Conservation (phyloP, 2,888 invertebrate species). For the Halictus ligatus region DNA sequence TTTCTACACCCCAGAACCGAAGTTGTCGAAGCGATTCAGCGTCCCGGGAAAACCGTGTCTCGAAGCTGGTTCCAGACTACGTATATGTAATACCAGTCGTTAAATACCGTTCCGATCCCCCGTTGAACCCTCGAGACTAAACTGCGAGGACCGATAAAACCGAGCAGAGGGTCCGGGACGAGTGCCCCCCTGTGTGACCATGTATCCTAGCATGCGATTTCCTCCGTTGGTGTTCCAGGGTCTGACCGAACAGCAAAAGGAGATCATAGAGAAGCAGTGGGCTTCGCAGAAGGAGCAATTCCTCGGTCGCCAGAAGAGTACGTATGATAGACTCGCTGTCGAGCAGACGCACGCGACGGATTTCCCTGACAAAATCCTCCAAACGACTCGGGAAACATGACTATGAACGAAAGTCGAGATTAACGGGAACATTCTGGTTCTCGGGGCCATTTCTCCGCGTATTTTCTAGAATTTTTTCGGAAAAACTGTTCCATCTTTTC, state of each 20-base stretch:
- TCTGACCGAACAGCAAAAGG: slow-evolving; percentile 93
- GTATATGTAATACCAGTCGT: not conserved
- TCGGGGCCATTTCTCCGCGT: no score
- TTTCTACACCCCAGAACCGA: not conserved
- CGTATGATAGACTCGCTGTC: slow-evolving; percentile 82
- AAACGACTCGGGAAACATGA: no score
- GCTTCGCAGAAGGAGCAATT: slow-evolving; percentile 94
- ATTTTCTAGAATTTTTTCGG: no score
- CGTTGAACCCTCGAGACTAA: slow-evolving; percentile 18
- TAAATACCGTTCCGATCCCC: slow-evolving; percentile 21
- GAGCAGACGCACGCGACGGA: slow-evolving; percentile 34
- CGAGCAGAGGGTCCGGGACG: slow-evolving; percentile 43
- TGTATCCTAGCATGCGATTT: slow-evolving; percentile 81
- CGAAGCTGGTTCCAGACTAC: slow-evolving; percentile 6
- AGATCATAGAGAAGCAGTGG: slow-evolving; percentile 94
- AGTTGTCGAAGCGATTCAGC: not conserved
- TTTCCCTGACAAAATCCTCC: not conserved
- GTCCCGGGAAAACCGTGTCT: not conserved
- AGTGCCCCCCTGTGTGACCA: slow-evolving; percentile 69
- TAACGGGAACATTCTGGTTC: no score
- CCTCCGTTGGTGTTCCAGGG: slow-evolving; percentile 88
- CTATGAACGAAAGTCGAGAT: no score
- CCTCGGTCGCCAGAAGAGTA: slow-evolving; percentile 95
- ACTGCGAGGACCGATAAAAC: slow-evolving; percentile 32
- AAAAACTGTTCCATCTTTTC: no score